phyloP scores from a whole-genome alignment of 2,888 invertebrate species.

The Conus canariensis region DNA sequence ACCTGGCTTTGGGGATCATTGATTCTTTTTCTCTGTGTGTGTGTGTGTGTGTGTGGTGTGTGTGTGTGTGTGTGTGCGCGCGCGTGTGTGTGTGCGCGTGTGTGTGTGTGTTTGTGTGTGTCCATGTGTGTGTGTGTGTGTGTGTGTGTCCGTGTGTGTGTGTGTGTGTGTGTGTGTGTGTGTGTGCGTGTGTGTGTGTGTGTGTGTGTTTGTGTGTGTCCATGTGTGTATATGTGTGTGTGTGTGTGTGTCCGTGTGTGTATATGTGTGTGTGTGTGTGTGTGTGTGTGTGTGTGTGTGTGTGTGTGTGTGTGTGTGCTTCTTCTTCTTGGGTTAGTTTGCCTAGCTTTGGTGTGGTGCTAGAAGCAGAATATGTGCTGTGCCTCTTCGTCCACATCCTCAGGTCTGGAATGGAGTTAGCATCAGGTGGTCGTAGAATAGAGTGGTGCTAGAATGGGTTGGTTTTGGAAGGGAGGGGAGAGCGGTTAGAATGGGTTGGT shows the following conservation, averaged over 20 bases:
- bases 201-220: constrained; percentile 1
- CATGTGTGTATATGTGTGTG: constrained; percentile 8
- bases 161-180: background rate
- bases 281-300: too few relatives aligned
- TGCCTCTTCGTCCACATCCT: too few relatives aligned
- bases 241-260: constrained; percentile 23
- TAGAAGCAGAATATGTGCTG: too few relatives aligned
- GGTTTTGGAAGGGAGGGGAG: too few relatives aligned
- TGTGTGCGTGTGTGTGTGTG: background rate
- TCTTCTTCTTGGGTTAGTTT: background rate
- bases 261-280: constrained; percentile 1
- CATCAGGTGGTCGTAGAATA: too few relatives aligned
- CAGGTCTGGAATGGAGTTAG: too few relatives aligned
- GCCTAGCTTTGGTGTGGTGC: too few relatives aligned
- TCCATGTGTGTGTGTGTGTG: background rate
- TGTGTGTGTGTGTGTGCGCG: background rate
- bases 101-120: background rate
- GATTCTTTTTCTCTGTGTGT: background rate
- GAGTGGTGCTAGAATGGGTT: too few relatives aligned
- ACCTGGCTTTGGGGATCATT: background rate
- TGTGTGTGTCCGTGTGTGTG: background rate
- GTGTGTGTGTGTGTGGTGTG: constrained; percentile 3
- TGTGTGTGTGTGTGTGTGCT: too few relatives aligned
- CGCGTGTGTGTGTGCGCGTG: background rate
- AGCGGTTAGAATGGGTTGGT: too few relatives aligned